phyloP scores from a whole-genome alignment of 2,113 vertebrate species.

The Sturnus vulgaris region DNA sequence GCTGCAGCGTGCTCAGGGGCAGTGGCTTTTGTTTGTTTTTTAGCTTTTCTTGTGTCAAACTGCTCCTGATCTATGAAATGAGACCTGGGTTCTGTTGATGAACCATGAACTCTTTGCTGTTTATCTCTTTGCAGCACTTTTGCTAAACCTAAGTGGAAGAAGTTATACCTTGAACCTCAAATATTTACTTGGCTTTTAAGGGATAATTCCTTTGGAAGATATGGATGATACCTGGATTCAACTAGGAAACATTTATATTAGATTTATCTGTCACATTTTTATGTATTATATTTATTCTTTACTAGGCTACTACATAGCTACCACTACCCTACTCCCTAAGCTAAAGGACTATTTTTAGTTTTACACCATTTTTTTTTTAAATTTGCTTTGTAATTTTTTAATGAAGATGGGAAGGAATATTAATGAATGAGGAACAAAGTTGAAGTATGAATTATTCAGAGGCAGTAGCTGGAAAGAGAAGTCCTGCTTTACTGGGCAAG shows the following conservation, averaged over 20 bases:
- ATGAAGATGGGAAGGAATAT: neutral
- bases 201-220: neutral
- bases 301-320: neutral
- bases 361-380: neutral
- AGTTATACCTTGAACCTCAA: neutral
- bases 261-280: neutral
- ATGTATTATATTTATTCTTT: neutral
- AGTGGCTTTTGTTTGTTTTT: neutral
- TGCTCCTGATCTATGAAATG: neutral
- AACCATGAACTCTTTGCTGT: neutral
- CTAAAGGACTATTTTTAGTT: neutral
- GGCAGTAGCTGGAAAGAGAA: neutral
- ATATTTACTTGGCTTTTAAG: neutral
- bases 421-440: neutral
- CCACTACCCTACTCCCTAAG: neutral
- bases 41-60: neutral
- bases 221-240: neutral
- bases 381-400: neutral
- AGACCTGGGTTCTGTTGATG: neutral
- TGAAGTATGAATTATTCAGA: neutral
- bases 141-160: neutral
- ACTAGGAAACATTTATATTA: neutral
- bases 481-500: neutral
- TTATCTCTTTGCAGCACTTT: neutral
- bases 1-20: neutral